Conservation (phyloP, 2,797 vertebrate genomes). For the Cyclura pinguis region DNA sequence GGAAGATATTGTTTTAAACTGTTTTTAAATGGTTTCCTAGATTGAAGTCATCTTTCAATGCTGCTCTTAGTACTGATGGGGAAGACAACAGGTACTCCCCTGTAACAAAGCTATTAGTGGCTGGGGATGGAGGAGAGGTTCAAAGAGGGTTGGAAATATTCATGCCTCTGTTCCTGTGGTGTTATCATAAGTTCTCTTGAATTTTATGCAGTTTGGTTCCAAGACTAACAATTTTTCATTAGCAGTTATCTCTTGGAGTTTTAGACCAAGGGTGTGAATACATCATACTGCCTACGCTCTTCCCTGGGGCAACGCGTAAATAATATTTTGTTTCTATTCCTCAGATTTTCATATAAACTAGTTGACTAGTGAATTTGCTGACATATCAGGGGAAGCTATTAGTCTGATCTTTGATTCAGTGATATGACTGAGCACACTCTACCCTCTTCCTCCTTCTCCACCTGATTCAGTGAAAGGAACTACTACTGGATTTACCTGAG, state of each 20-base stretch:
- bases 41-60: background rate
- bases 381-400: no score
- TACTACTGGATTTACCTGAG: background rate
- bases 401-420: background rate
- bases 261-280: background rate
- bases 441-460: background rate
- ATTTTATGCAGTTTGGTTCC: background rate
- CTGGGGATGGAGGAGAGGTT: background rate
- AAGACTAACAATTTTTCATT: background rate
- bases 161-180: background rate
- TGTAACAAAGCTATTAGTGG: background rate
- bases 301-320: no score
- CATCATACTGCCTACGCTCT: background rate
- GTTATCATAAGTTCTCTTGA: background rate
- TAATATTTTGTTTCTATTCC: no score
- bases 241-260: no score
- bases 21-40: background rate
- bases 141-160: background rate
- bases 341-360: no score
- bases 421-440: background rate
- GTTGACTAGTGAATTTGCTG: no score
- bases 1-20: background rate
- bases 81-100: background rate
- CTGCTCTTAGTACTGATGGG: background rate
- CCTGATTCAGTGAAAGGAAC: background rate